These are phyloP conservation scores for Dione juno DNA, from an alignment of 2,888 invertebrate species.

Conservation along the genomic window DNA sequence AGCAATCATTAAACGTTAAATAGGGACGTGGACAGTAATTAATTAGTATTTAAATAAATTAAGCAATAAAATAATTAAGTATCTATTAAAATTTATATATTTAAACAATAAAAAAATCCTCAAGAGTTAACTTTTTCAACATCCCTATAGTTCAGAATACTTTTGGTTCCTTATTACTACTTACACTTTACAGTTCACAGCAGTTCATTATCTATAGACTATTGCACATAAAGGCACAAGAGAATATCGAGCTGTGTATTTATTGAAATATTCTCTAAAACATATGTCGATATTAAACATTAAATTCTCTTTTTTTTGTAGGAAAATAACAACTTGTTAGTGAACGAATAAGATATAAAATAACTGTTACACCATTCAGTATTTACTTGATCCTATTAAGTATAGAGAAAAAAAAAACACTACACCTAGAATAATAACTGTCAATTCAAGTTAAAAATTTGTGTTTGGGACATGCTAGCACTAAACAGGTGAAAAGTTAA, in stretches of 20 bases:
- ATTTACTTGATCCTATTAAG: not conserved
- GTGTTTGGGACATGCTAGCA: too few relatives aligned
- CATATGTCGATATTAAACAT: not conserved
- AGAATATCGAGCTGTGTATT: constrained; percentile 1
- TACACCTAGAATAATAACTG: too few relatives aligned
- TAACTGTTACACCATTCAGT: not conserved
- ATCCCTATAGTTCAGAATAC: not conserved
- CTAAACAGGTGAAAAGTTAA: too few relatives aligned
- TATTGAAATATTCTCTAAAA: constrained; percentile 12
- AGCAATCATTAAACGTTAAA: not conserved
- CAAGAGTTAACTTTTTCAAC: not conserved
- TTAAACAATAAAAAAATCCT: too few relatives aligned
- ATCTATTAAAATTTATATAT: too few relatives aligned
- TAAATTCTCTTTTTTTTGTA: constrained; percentile 7
- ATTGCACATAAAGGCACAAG: constrained; percentile 27
- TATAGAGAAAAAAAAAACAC: too few relatives aligned
- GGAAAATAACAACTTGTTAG: not conserved
- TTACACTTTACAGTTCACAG: constrained; percentile 3
- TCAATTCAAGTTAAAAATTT: too few relatives aligned
- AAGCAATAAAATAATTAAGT: too few relatives aligned
- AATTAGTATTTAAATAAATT: too few relatives aligned
- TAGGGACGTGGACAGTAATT: not conserved
- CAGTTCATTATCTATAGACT: constrained; percentile 16
- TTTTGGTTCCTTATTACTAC: constrained; percentile 2
- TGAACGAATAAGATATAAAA: not conserved